Base-by-base conservation (phyloP, 2,888 invertebrate genomes). In the Drosophila kuntzei region DNA sequence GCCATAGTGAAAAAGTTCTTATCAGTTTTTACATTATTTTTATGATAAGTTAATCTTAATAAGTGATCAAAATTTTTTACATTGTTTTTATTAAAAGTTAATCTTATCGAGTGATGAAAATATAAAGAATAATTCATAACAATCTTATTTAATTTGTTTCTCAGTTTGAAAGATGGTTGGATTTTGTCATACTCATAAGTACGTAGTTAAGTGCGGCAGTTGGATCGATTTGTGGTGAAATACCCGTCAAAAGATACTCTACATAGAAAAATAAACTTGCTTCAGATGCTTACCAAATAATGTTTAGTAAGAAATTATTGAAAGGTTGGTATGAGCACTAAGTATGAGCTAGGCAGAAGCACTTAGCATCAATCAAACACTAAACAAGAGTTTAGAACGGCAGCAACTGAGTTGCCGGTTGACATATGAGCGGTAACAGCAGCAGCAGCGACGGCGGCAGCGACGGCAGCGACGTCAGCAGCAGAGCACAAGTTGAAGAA, bases 361-460 rank as follows among this genome's bases (percentile, higher is more conserved):
- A 90, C 90, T 90, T 90, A 89, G 84, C 89, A 90, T 90, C 91
- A 90, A 89, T 90, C 90, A 90, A 88, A 82, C 80, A 76, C 81
- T 83, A 86, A 86, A 87, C 81, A 84, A 86, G 81, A 76, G 79
- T 86, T 85, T 87, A 87, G 86, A 81, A 88, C 76, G 73, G 78
- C 80, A 66, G 74, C 71, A 76, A 70, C 64, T 61, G 61, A 67
- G 66, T 75, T 72, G 64, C 76, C 62, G 81, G 90, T 90, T 90
- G 90, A 90, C 90, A 90, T 89, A 90, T 89, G 87, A 90, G 90
- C 82, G 84, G 55, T 79, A 70, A 59, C 59, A 65, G 60, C 58
- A 54, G 43, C 62, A 55, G 43, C 58, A 50, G 36, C 58, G 43
- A 49, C 41, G 65, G 58, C 64, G 50, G 44, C 49, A 51, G 63